phyloP scores from a whole-genome alignment of 2,888 invertebrate species.

The Torymus auratus region DNA sequence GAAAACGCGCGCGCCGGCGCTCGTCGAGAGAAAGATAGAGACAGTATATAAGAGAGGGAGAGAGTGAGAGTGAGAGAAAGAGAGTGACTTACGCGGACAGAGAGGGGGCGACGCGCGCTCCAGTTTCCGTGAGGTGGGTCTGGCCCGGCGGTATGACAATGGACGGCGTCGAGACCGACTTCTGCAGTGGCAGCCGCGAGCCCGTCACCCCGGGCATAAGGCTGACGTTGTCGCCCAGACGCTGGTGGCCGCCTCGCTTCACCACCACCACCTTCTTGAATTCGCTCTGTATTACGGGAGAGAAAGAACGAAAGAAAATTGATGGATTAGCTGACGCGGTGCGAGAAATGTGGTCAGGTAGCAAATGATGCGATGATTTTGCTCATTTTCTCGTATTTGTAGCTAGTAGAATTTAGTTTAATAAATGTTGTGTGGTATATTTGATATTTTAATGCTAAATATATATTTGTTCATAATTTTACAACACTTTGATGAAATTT shows the following conservation, averaged over 20 bases:
- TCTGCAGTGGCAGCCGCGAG: constrained; percentile 88
- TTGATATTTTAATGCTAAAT: no score
- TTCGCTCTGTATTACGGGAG: constrained; percentile 33
- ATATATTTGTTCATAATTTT: no score
- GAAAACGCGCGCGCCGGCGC: no score
- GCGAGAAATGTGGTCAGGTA: no score
- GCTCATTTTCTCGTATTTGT: no score
- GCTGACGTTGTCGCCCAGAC: constrained; percentile 72
- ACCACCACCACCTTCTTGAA: constrained; percentile 84
- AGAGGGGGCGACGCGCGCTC: constrained; percentile 78
- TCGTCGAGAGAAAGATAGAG: no score
- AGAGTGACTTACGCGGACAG: constrained; percentile 79
- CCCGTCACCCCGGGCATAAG: constrained; percentile 78
- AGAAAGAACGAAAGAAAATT: background rate
- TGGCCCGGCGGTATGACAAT: constrained; percentile 85
- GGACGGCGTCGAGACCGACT: constrained; percentile 93
- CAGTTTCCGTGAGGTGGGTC: constrained; percentile 79
- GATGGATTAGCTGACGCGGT: no score
- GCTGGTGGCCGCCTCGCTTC: constrained; percentile 78
- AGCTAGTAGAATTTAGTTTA: no score
- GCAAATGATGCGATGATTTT: no score
- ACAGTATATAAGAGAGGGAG: background rate
- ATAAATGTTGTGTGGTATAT: no score
- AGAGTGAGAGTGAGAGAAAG: background rate
- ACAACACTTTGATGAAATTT: no score